phyloP scores from a whole-genome alignment of 2,113 vertebrate genomes.

The Serilophus lunatus region DNA sequence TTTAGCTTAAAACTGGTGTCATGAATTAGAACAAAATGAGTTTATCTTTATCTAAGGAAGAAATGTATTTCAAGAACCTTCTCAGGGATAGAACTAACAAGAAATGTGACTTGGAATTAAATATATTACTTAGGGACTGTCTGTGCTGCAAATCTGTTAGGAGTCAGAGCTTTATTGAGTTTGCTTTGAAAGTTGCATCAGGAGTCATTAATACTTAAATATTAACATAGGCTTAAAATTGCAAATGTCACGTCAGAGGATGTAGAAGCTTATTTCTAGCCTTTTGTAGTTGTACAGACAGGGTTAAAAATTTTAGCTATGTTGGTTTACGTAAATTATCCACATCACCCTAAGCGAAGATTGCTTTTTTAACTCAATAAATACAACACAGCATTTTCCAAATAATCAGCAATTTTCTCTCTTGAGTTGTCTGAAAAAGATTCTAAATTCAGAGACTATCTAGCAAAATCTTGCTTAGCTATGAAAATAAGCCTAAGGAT shows the following conservation, averaged over 20 bases:
- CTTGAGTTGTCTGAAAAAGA: conserved; percentile 59
- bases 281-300: no score
- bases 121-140: background rate
- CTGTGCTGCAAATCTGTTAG: background rate
- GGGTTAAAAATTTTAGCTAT: background rate
- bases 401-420: conserved; percentile 71
- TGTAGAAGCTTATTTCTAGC: background rate
- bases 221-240: background rate
- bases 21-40: background rate
- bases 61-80: background rate
- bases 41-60: background rate
- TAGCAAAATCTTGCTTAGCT: conserved; percentile 75
- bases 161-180: background rate
- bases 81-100: background rate
- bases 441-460: conserved; percentile 69
- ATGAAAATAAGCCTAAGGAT: conserved; percentile 72
- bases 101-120: background rate
- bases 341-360: background rate
- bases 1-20: background rate
- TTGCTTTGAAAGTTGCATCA: background rate
- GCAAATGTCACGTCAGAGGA: background rate
- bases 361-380: conserved; percentile 33
- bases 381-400: conserved; percentile 29
- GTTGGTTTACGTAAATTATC: background rate
- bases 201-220: background rate